These are phyloP conservation scores for Leptosomus discolor DNA, from an alignment of 2,113 vertebrate genomes.

Conservation along the genomic window DNA sequence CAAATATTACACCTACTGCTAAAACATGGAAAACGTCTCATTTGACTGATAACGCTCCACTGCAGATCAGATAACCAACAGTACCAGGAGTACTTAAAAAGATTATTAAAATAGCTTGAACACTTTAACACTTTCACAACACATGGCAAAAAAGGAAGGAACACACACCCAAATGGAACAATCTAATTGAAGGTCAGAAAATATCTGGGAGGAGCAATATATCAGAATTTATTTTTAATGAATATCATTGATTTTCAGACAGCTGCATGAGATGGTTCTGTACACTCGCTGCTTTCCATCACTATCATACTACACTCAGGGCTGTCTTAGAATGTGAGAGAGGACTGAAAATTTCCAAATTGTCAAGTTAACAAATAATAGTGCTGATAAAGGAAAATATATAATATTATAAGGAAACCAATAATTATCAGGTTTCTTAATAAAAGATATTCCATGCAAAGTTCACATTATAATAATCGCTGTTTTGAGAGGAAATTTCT, in stretches of 20 bases:
- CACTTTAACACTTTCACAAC: neutral
- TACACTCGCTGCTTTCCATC: neutral
- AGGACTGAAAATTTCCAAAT: neutral
- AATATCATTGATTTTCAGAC: neutral
- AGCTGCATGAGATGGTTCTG: neutral
- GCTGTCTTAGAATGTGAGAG: neutral
- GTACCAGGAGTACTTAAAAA: neutral
- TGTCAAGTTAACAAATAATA: neutral
- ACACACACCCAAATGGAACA: neutral
- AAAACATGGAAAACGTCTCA: neutral
- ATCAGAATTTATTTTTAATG: neutral
- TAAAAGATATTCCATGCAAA: neutral
- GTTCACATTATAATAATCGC: neutral
- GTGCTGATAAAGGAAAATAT: neutral
- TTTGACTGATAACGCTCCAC: neutral
- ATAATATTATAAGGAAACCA: neutral
- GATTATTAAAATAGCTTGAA: neutral
- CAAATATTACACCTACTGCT: neutral
- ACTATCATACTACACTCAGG: neutral
- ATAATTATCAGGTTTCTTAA: neutral
- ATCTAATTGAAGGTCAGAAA: neutral
- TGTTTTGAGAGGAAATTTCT: neutral
- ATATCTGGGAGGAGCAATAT: neutral
- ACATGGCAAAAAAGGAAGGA: neutral
- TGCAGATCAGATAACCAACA: neutral